Evolutionary conservation across 2,797 vertebrate species (phyloP), one percentile per base, ranked within the genome.

Genomic region (Sebastes variabilis): DNA sequence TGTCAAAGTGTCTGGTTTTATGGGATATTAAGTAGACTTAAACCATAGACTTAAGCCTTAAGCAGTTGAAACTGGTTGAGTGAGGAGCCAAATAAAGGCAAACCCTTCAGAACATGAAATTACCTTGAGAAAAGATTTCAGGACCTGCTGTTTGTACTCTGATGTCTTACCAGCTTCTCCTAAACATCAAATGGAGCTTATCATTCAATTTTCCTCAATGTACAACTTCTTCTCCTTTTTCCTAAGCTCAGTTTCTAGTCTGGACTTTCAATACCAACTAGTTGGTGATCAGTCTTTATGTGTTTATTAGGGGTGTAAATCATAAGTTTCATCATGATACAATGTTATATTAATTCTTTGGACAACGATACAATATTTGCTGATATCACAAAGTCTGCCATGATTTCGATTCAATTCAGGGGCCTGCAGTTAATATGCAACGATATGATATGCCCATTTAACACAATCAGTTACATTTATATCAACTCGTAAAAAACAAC

Each of bases 191-290:
- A 88, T 90, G 10, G 42, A 81, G 76, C 79, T 85, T 83, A 88
- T 93, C 85, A 76, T 89, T 92, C 54, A 82, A 72, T 94, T 90
- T 87, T 84, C 54, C 64, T 82, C 78, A 32, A 85, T 91, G 90
- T 87, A 46, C 36, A 84, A 62, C 72, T 67, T 80, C 72, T 67
- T 80, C 49, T 64, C 27, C 36, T 60, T 59, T 81, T 84, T 75
- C 46, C 7, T 46, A 16, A 25, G 60, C 61, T 86, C 42, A 77
- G 82, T 86, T 86, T 81, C 82, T 62, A 38, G 67, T 77, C 22
- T 78, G 59, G 38, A 13, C 80, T 69, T 27, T 77, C 70, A 82
- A 67, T 78, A 67, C 60, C 2, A 1, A 77, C 66, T 49, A 30
- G 72, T 80, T 81, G 34, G 67, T 67, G 76, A 85, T 66, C 42